These are phyloP conservation scores for Mionectes olivaceus DNA, from an alignment of 2,797 vertebrate genomes.

Conservation along the genomic window DNA sequence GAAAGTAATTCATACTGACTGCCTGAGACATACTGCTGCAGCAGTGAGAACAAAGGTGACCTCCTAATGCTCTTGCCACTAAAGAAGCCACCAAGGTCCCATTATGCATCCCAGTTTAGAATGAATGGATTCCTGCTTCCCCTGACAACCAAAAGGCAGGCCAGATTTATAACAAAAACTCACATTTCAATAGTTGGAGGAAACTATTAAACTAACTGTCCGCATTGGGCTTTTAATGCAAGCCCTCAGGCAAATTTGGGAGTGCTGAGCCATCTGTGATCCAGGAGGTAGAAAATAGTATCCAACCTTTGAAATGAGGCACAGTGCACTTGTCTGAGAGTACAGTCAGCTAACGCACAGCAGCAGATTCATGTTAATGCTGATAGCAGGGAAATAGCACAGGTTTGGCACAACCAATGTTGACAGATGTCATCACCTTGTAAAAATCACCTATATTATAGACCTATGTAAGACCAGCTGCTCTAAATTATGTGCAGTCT, in stretches of 20 bases:
- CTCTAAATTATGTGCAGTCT: background rate
- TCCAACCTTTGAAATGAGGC: background rate
- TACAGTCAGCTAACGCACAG: background rate
- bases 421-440: constrained; percentile 16
- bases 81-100: background rate
- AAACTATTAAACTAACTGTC: background rate
- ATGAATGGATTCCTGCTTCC: background rate
- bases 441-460: constrained; percentile 3
- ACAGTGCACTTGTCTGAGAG: background rate
- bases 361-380: background rate
- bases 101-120: background rate
- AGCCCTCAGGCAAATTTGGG: background rate
- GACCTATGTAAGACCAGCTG: background rate
- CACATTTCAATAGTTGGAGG: background rate
- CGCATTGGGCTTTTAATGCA: background rate
- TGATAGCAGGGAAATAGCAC: background rate
- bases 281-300: background rate
- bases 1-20: background rate
- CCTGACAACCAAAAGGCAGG: background rate
- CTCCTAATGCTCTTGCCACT: background rate
- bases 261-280: constrained; percentile 11
- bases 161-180: background rate
- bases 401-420: background rate
- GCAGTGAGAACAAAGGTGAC: background rate
- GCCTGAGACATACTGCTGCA: background rate